phyloP scores from a whole-genome alignment of 2,888 invertebrate species.

The Thymelicus acteon region DNA sequence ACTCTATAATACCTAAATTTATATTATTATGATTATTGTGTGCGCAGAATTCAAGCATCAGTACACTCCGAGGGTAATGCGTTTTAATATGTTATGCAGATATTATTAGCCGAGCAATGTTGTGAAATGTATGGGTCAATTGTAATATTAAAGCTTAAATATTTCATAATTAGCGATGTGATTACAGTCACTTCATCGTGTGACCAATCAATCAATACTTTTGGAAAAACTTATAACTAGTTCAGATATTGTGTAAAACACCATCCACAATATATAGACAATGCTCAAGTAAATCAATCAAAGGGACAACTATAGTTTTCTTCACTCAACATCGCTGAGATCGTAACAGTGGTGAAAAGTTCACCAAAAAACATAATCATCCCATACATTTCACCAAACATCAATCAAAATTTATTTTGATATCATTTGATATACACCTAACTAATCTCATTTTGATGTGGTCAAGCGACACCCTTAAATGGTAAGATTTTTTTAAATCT shows the following conservation, averaged over 20 bases:
- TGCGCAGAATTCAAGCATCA: slow-evolving; percentile 25
- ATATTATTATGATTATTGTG: slow-evolving; percentile 19
- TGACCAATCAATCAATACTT: too few species aligned
- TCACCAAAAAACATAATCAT: slow-evolving; percentile 2
- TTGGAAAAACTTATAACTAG: too few species aligned
- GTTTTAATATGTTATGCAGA: slow-evolving; percentile 18
- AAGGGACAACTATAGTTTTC: background rate
- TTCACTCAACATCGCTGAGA: background rate
- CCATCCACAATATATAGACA: too few species aligned
- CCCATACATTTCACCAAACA: slow-evolving; percentile 32
- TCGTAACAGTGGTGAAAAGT: background rate
- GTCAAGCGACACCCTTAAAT: slow-evolving; percentile 55
- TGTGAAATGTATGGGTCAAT: slow-evolving; percentile 29
- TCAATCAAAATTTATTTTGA: slow-evolving; percentile 22
- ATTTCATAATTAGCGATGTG: background rate
- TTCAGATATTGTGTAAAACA: too few species aligned
- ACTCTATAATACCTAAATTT: slow-evolving; percentile 25
- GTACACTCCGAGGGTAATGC: slow-evolving; percentile 30
- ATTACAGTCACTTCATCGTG: background rate
- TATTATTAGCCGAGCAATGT: slow-evolving; percentile 1
- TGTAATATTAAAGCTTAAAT: slow-evolving; percentile 17
- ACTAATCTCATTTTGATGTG: slow-evolving; percentile 73
- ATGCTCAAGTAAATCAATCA: too few species aligned
- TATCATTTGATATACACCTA: slow-evolving; percentile 54
- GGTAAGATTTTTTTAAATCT: slow-evolving; percentile 44